Percentiles rank a stretch among this genome's conserved stretches.
Evolutionary conservation across 2,113 vertebrate species (phyloP).

Genomic region (Corythornis vintsioides): DNA sequence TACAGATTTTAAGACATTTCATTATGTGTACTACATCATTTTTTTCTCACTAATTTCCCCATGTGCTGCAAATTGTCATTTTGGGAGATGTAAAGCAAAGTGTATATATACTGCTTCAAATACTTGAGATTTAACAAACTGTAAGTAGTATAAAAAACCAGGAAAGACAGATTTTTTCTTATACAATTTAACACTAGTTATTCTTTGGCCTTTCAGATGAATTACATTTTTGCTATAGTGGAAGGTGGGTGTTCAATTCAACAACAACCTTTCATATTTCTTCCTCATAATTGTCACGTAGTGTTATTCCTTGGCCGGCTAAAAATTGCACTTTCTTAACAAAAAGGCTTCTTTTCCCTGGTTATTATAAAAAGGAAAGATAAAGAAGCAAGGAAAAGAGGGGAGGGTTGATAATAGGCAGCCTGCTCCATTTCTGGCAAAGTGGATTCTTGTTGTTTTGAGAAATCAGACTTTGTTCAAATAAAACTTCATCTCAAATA

Average conservation of each 20-base stretch:
- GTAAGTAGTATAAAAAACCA: background rate
- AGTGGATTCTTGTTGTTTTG: background rate
- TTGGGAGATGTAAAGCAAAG: background rate
- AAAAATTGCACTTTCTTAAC: background rate
- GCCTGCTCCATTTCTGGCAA: background rate
- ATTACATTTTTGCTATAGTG: background rate
- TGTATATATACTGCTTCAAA: background rate
- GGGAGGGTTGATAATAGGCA: background rate
- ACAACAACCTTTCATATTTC: background rate
- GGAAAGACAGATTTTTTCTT: background rate
- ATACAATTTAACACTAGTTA: background rate
- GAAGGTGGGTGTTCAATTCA: background rate
- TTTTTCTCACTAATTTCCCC: background rate
- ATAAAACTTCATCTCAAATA: background rate
- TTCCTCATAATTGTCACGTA: background rate
- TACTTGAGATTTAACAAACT: background rate
- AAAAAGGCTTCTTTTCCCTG: background rate
- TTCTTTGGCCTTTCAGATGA: background rate
- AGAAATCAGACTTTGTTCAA: background rate
- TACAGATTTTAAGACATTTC: background rate
- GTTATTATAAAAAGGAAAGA: background rate
- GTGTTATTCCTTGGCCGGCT: background rate
- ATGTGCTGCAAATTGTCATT: background rate
- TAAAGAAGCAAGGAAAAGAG: background rate
- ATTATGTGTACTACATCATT: background rate